Conservation (phyloP, 2,888 invertebrate species). For the Leucophenga maculata region DNA sequence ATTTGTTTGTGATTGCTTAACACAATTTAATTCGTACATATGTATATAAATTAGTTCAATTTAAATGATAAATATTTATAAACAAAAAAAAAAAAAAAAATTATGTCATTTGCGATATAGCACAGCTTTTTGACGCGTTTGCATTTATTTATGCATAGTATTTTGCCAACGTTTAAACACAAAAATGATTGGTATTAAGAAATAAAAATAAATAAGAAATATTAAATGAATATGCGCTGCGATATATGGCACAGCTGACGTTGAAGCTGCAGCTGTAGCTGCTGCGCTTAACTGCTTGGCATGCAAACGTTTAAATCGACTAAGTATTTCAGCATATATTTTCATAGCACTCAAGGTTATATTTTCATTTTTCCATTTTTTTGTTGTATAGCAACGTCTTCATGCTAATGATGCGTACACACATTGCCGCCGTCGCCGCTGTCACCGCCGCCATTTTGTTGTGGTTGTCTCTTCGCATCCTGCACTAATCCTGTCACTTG, state of each 20-base stretch:
- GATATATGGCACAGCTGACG: background rate
- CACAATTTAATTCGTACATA: no score
- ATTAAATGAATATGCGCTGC: slow-evolving; percentile 15
- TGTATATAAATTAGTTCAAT: no score
- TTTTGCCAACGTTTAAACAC: background rate
- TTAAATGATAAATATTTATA: no score
- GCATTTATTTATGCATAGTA: background rate
- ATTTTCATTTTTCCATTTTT: background rate
- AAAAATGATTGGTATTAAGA: background rate
- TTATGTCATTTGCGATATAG: background rate
- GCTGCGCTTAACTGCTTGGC: background rate
- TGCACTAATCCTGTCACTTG: slow-evolving; percentile 35
- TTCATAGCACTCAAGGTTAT: slow-evolving; percentile 7
- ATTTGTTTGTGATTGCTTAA: no score
- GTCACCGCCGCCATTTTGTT: background rate
- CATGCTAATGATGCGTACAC: slow-evolving; percentile 9
- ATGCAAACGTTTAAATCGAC: background rate
- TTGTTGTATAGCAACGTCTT: background rate
- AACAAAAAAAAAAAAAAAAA: slow-evolving; percentile 1
- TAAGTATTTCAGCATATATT: background rate
- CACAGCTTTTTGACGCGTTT: background rate
- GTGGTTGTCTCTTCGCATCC: background rate
- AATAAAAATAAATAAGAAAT: background rate
- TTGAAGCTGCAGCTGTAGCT: background rate
- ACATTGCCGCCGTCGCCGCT: slow-evolving; percentile 1